Evolutionary conservation across 2,113 vertebrate species (phyloP), one percentile per base, ranked within the genome.

Genomic region (Glaucidium brasilianum): DNA sequence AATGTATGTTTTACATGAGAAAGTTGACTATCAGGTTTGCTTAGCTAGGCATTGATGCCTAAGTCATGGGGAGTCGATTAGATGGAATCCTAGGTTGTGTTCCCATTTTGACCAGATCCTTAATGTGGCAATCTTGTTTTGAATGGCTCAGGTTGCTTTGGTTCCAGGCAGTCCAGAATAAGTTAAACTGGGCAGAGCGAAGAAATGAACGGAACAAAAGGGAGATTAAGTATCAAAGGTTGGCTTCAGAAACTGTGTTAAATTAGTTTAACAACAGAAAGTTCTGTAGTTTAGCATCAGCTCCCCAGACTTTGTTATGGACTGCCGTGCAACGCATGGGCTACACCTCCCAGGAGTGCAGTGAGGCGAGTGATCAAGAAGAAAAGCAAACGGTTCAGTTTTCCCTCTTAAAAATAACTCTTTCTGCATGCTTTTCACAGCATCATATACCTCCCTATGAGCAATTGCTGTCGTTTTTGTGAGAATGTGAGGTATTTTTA

Each of bases 141-240:
- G 58, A 95, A 76, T 82, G 39, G 43, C 73, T 84, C 50, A 23
- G 58, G 87, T 85, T 94, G 77, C 89, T 91, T 85, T 91, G 84
- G 74, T 96, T 95, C 53, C 62, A 66, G 67, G 66, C 80, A 92
- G 73, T 58, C 69, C 69, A 92, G 90, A 91, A 7, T 49, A 88
- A 85, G 12, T 79, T 85, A 93, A 83, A 92, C 86, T 74, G 85
- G 72, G 37, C 21, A 84, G 58, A 85, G 59, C 86, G 75, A 67
- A 91, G 90, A 96, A 94, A 86, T 47, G 17, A 67, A 53, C 63
- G 53, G 73, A 92, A 92, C 68, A 90, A 95, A 92, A 83, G 43
- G 47, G 85, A 94, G 56, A 96, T 93, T 67, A 88, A 92, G 63
- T 93, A 81, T 93, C 17, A 59, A 94, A 88, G 81, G 35, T 47